A percentile compares a stretch with the other conserved stretches of the same genome.
These are phyloP conservation scores for Yasuhikotakia modesta DNA, from an alignment of 2,797 vertebrate genomes.

Conservation along the genomic window DNA sequence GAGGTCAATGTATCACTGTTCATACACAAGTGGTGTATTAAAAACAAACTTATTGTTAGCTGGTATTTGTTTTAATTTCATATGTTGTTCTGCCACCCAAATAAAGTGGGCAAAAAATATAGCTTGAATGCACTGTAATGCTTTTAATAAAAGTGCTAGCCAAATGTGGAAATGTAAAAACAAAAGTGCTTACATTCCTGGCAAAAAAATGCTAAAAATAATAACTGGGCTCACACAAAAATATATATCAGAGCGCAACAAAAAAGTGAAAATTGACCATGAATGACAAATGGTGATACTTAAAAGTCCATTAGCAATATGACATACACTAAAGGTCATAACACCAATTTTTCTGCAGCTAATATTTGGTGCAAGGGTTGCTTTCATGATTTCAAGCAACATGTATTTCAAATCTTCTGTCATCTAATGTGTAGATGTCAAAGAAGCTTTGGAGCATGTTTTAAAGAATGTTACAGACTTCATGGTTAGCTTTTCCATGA, in stretches of 20 bases:
- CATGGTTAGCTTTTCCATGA: background rate
- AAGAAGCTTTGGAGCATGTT: background rate
- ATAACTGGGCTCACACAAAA: too few species aligned
- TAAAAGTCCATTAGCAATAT: background rate
- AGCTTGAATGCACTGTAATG: too few species aligned
- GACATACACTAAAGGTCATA: background rate
- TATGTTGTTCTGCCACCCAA: too few species aligned
- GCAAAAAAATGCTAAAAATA: too few species aligned
- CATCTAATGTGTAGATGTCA: background rate
- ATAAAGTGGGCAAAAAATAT: too few species aligned
- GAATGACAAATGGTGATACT: slow-evolving; percentile 2
- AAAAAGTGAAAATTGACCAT: background rate
- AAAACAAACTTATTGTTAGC: background rate
- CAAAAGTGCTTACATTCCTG: too few species aligned
- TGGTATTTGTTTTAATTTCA: background rate
- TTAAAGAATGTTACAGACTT: background rate
- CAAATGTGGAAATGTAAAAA: background rate
- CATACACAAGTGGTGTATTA: background rate
- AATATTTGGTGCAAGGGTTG: background rate
- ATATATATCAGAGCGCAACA: too few species aligned
- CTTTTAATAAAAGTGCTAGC: background rate
- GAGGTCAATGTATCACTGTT: background rate
- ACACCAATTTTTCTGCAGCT: background rate
- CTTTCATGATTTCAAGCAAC: background rate
- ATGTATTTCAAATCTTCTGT: background rate